phyloP scores from a whole-genome alignment of 2,888 invertebrate species.

The Craniophora ligustri region DNA sequence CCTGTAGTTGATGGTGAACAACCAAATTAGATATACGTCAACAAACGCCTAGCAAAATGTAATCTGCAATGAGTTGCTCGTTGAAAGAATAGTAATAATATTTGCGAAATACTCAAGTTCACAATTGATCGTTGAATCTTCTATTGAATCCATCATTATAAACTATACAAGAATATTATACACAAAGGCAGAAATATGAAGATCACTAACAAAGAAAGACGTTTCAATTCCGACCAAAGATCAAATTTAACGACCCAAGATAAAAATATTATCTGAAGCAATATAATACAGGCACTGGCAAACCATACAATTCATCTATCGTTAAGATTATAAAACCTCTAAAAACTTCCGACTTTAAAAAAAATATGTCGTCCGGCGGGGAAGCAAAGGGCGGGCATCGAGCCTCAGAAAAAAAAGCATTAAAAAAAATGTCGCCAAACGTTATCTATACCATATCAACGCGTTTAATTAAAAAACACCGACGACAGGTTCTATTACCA shows the following conservation, averaged over 20 bases:
- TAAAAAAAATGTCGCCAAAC: conserved; percentile 61
- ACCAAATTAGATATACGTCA: no score
- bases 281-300: conserved; percentile 21
- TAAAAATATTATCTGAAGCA: conserved; percentile 17
- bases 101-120: no score
- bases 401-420: background rate
- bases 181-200: no score
- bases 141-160: no score
- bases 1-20: no score
- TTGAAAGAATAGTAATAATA: background rate
- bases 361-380: conserved; percentile 52
- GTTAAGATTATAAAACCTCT: conserved; percentile 16
- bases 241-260: conserved; percentile 15
- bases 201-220: background rate
- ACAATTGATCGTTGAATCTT: no score
- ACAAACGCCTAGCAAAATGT: conserved; percentile 6
- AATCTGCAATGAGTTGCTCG: conserved; percentile 7
- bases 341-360: conserved; percentile 37
- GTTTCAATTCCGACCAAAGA: conserved; percentile 8
- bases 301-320: conserved; percentile 21
- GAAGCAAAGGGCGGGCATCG: background rate
- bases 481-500: conserved; percentile 33
- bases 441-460: conserved; percentile 66
- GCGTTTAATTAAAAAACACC: conserved; percentile 52
- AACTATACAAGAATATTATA: no score